A percentile compares a stretch with the other conserved stretches of the same genome.
Conservation (phyloP, 2,113 vertebrate species). For the Neotragus moschatus region DNA sequence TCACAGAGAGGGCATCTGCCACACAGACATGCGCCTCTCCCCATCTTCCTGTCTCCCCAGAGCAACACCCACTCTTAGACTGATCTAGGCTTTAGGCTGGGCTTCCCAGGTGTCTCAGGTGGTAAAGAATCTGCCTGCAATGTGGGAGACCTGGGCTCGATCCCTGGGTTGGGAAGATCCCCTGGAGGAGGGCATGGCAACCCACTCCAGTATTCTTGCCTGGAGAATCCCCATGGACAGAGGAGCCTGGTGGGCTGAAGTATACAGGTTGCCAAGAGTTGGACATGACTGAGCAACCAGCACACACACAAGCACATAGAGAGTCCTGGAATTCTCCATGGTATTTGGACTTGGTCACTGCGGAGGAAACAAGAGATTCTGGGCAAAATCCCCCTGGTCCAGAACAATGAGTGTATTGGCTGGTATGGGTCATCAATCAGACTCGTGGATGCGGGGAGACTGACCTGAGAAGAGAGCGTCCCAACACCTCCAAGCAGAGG, state of each 20-base stretch:
- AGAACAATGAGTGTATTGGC: not conserved
- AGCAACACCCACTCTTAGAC: not conserved
- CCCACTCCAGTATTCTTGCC: not conserved
- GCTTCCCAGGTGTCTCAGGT: not conserved
- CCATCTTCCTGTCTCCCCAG: not conserved
- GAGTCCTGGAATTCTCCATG: not conserved
- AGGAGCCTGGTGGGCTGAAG: not conserved
- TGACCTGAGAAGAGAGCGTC: not conserved
- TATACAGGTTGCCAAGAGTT: accelerated
- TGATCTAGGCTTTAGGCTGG: not conserved
- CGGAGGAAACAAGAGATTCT: not conserved
- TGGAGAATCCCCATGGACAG: not conserved
- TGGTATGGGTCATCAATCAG: not conserved
- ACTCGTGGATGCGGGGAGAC: accelerated
- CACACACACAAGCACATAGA: not conserved
- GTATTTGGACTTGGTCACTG: not conserved
- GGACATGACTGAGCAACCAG: not conserved
- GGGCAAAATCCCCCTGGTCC: not conserved
- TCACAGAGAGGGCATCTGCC: not conserved
- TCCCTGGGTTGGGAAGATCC: not conserved
- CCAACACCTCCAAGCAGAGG: not conserved
- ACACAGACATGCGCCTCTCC: not conserved
- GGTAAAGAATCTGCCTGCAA: not conserved
- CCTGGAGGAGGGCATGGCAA: not conserved
- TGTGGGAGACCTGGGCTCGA: not conserved